A percentile compares a stretch with the other conserved stretches of the same genome.
Conservation (phyloP, 2,797 vertebrate genomes). For the Falco biarmicus region DNA sequence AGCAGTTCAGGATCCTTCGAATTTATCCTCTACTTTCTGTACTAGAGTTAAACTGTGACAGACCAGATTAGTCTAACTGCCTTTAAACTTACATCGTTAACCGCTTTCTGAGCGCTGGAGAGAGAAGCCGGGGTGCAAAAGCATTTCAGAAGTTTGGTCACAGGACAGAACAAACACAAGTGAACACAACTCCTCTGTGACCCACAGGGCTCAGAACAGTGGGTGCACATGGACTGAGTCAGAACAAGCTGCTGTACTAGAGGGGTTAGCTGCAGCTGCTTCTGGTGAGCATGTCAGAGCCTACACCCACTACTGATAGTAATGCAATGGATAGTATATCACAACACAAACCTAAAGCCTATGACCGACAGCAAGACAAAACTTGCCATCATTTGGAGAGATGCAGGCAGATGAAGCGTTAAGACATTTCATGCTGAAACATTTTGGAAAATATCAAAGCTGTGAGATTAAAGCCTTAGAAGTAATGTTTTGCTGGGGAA, state of each 20-base stretch:
- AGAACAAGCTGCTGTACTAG: neutral
- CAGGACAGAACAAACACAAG: neutral
- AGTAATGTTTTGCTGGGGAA: neutral
- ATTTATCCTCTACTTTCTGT: neutral
- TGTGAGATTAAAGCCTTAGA: neutral
- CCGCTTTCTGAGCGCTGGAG: neutral
- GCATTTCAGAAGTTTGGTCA: neutral
- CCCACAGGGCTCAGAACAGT: neutral
- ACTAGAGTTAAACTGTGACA: neutral
- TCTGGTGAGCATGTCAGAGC: too few species aligned
- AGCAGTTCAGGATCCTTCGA: neutral
- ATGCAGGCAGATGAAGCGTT: neutral
- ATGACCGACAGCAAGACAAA: neutral
- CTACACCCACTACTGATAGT: neutral
- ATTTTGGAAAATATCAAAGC: neutral
- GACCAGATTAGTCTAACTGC: neutral
- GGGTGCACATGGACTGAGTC: neutral
- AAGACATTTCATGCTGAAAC: neutral
- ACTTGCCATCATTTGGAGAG: neutral
- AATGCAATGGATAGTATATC: fast-evolving
- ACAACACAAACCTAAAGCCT: neutral
- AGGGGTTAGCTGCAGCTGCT: neutral
- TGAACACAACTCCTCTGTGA: neutral
- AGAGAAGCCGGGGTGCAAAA: neutral
- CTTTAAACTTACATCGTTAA: neutral